Conservation (phyloP, 2,888 invertebrate genomes). For the Lasius platythorax region DNA sequence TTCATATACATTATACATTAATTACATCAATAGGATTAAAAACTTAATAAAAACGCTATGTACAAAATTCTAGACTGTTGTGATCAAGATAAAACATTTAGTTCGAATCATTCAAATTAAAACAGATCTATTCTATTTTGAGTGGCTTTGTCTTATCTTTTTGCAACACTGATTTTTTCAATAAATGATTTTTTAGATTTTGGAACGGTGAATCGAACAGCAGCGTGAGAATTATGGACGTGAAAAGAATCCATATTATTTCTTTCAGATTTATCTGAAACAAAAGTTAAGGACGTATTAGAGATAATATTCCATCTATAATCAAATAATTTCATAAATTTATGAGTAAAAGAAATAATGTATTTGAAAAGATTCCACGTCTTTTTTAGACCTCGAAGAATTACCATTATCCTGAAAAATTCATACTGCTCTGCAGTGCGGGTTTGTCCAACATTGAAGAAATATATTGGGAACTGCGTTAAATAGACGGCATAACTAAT, state of each 20-base stretch:
- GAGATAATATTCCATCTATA: background rate
- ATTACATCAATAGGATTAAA: background rate
- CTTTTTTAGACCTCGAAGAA: constrained; percentile 58
- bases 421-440: constrained; percentile 88
- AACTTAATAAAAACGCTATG: constrained; percentile 28
- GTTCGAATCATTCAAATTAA: constrained; percentile 9
- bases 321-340: background rate
- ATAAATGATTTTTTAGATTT: constrained; percentile 88
- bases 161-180: constrained; percentile 77
- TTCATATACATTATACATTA: constrained; percentile 5
- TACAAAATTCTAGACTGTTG: constrained; percentile 20
- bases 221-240: constrained; percentile 88
- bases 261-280: constrained; percentile 89
- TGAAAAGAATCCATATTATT: constrained; percentile 87
- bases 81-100: constrained; percentile 48
- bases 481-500: constrained; percentile 91
- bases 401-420: constrained; percentile 88
- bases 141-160: constrained; percentile 55
- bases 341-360: background rate
- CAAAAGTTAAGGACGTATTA: constrained; percentile 5
- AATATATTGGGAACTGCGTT: constrained; percentile 91
- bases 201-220: constrained; percentile 90
- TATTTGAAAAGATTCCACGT: background rate
- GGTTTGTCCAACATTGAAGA: constrained; percentile 90
- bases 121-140: constrained; percentile 70